These are phyloP conservation scores for Steinernema khuongi DNA, from an alignment of 1,140 invertebrate genomes.

Conservation along the genomic window DNA sequence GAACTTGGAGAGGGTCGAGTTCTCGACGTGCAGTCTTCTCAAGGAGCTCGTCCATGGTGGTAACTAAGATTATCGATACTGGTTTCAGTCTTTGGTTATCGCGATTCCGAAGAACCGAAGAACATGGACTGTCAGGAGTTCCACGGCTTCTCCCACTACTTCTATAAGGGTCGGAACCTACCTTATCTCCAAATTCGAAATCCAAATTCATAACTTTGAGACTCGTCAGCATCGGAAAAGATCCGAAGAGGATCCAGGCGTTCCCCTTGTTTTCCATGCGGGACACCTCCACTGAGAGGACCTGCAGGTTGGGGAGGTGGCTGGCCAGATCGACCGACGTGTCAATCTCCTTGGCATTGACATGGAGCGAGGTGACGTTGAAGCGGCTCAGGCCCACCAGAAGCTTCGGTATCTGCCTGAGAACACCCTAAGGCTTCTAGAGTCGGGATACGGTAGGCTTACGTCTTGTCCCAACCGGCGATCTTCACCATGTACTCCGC, in stretches of 20 bases:
- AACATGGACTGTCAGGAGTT: too few species aligned
- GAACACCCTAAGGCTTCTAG: background rate
- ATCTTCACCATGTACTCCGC: background rate
- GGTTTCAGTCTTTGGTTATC: too few species aligned
- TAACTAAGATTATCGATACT: background rate
- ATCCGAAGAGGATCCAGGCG: background rate
- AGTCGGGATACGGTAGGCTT: background rate
- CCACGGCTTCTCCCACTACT: too few species aligned
- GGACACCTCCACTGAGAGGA: background rate
- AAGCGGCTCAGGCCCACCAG: background rate
- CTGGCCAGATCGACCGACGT: background rate
- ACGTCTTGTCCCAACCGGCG: background rate
- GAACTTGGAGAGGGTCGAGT: background rate
- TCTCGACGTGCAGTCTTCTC: background rate
- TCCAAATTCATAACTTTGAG: background rate
- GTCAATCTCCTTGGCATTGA: background rate
- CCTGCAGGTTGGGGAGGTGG: background rate
- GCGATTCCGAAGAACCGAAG: too few species aligned
- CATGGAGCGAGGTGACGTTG: background rate
- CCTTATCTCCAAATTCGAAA: background rate
- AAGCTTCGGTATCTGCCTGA: background rate
- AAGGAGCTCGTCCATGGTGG: background rate
- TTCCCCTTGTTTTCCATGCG: background rate
- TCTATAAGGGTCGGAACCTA: background rate
- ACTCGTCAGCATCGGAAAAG: background rate